Conservation (phyloP, 1,140 invertebrate genomes). For the Choristoneura fumiferana region DNA sequence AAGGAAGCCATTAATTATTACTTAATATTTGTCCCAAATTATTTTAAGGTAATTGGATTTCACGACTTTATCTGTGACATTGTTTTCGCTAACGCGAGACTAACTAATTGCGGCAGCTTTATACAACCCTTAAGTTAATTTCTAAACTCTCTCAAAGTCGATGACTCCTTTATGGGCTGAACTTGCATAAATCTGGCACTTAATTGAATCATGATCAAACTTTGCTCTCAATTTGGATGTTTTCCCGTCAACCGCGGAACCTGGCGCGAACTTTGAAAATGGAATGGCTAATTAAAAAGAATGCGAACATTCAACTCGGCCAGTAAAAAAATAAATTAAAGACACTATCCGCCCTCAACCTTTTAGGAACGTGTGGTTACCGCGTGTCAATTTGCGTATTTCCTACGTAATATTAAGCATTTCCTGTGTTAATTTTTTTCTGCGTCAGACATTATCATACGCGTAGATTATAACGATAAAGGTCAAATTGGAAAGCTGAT, state of each 20-base stretch:
- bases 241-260: background rate
- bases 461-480: constrained; percentile 7
- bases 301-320: background rate
- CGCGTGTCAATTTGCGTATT: background rate
- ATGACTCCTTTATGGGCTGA: constrained; percentile 7
- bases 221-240: background rate
- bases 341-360: background rate
- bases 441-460: constrained; percentile 12
- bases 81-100: too few species aligned
- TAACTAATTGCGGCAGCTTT: background rate
- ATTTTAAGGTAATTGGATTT: too few species aligned
- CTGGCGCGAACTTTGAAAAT: background rate
- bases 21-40: too few species aligned
- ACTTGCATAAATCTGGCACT: background rate
- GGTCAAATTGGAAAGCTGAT: constrained; percentile 12
- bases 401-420: constrained; percentile 3
- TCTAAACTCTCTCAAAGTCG: background rate
- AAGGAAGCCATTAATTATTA: too few species aligned
- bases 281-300: background rate
- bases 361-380: background rate
- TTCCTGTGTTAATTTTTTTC: constrained; percentile 9
- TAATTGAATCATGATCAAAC: constrained; percentile 12
- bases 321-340: background rate
- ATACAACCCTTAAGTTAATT: constrained; percentile 7
- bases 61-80: too few species aligned